A percentile compares a stretch with the other conserved stretches of the same genome.
These are phyloP conservation scores for Drosophila kohkoa DNA, from an alignment of 1,140 invertebrate species.

Conservation along the genomic window DNA sequence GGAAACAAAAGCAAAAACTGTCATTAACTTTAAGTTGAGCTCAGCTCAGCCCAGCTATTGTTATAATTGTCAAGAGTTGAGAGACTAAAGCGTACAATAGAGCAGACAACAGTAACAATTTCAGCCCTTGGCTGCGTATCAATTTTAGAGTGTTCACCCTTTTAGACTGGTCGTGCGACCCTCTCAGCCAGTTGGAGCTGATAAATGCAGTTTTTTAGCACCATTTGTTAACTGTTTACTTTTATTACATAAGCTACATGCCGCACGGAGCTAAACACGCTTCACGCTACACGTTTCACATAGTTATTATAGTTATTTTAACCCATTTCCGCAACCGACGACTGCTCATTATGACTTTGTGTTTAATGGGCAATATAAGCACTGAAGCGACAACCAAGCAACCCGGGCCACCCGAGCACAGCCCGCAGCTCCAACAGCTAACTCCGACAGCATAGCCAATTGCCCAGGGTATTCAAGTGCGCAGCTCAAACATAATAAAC, in stretches of 20 bases:
- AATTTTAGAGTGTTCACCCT: constrained; percentile 33
- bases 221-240: constrained; percentile 67
- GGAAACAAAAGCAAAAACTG: constrained; percentile 48
- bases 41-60: constrained; percentile 11
- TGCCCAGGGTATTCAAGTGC: constrained; percentile 73
- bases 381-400: constrained; percentile 34
- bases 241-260: constrained; percentile 72
- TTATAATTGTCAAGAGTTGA: constrained; percentile 44
- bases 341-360: constrained; percentile 81
- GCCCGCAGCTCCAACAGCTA: constrained; percentile 11
- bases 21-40: constrained; percentile 36
- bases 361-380: constrained; percentile 79
- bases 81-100: constrained; percentile 31
- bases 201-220: constrained; percentile 65
- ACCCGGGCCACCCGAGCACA: not conserved
- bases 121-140: constrained; percentile 27
- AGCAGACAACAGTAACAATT: constrained; percentile 28
- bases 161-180: constrained; percentile 13
- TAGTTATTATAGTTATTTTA: constrained; percentile 76
- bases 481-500: constrained; percentile 71
- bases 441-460: constrained; percentile 44
- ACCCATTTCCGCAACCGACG: constrained; percentile 74
- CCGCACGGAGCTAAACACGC: constrained; percentile 24
- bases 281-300: constrained; percentile 38
- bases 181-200: constrained; percentile 49